Evolutionary conservation across 1,140 invertebrate species (phyloP).

Genomic region (Stegodyphus dumicola): DNA sequence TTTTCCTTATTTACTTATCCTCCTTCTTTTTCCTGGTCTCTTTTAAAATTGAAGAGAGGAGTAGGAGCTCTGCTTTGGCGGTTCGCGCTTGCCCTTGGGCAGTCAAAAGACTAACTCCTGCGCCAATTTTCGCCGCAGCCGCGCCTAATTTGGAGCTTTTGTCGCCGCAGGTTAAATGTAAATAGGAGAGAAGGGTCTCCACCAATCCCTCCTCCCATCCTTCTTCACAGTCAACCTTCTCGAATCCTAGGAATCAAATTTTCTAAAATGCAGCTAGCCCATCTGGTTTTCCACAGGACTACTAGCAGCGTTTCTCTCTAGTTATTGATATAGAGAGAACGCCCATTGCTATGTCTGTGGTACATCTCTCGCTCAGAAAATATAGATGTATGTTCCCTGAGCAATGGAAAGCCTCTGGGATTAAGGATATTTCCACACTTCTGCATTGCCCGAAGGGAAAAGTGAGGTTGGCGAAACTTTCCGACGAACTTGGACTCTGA

Average conservation of each 20-base stretch:
- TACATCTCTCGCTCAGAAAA: no score
- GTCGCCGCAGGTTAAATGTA: constrained; percentile 58
- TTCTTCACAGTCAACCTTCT: neutral
- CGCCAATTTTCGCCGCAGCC: constrained; percentile 56
- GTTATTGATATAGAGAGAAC: constrained; percentile 10
- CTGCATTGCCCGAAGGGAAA: neutral
- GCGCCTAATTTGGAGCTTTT: constrained; percentile 59
- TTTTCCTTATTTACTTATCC: constrained; percentile 47
- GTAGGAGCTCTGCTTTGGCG: constrained; percentile 4
- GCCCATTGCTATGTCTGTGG: neutral
- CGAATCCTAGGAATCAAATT: constrained; percentile 52
- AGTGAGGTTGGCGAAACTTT: neutral
- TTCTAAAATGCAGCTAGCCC: constrained; percentile 44
- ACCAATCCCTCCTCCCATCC: neutral
- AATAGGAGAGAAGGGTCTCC: constrained; percentile 11
- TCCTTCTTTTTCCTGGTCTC: neutral
- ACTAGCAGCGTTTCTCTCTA: neutral
- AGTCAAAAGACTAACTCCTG: constrained; percentile 59
- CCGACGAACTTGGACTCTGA: neutral
- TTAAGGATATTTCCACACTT: neutral
- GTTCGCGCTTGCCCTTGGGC: constrained; percentile 32
- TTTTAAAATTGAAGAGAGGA: constrained; percentile 34
- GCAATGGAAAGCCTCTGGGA: neutral
- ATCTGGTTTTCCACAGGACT: constrained; percentile 27
- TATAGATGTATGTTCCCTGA: no score